A percentile compares a stretch with the other conserved stretches of the same genome.
phyloP scores from a whole-genome alignment of 2,797 vertebrate genomes.

The Muscicapa comitata region DNA sequence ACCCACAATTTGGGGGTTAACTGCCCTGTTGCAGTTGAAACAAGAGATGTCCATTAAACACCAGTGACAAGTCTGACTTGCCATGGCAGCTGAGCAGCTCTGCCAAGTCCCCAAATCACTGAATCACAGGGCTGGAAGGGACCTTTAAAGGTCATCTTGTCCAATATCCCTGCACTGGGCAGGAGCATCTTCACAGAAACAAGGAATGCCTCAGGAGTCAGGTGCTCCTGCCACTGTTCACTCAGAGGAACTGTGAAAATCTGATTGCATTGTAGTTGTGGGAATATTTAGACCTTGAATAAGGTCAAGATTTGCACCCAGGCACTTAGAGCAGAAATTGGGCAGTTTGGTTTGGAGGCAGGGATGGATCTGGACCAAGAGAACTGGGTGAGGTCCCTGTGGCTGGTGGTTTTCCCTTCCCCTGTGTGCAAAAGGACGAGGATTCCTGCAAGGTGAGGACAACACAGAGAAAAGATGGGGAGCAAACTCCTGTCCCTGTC shows the following conservation, averaged over 20 bases:
- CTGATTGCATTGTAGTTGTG: background rate
- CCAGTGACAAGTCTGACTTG: background rate
- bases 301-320: background rate
- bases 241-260: background rate
- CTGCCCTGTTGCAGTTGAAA: background rate
- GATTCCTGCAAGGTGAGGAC: background rate
- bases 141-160: background rate
- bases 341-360: background rate
- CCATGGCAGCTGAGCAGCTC: background rate
- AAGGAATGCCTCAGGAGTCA: background rate
- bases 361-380: background rate
- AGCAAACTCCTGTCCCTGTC: background rate
- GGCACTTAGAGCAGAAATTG: background rate
- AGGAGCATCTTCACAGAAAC: background rate
- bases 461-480: background rate
- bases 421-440: background rate
- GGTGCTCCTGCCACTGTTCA: background rate
- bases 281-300: background rate
- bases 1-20: background rate
- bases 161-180: background rate
- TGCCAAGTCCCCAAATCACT: rapidly evolving
- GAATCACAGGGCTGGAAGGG: background rate
- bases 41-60: background rate
- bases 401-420: background rate
- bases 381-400: background rate